A percentile compares a stretch with the other conserved stretches of the same genome.
phyloP scores from a whole-genome alignment of 1,140 invertebrate genomes.

The Danaus melanippus region DNA sequence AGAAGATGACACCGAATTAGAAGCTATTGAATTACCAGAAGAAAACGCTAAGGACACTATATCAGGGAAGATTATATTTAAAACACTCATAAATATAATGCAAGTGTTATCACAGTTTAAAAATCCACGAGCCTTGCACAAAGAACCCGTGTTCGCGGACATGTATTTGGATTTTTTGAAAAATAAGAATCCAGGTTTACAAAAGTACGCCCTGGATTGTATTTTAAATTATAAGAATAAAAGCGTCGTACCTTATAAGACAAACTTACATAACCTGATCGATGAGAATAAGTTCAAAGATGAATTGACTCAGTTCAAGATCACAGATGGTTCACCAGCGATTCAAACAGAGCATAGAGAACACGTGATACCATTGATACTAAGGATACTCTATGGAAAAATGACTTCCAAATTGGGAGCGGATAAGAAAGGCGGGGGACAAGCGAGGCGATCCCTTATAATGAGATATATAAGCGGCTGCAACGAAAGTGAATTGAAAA shows the following conservation, averaged over 20 bases:
- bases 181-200: conserved; percentile 83
- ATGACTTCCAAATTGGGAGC: conserved; percentile 85
- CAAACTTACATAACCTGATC: conserved; percentile 82
- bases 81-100: conserved; percentile 81
- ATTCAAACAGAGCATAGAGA: conserved; percentile 82
- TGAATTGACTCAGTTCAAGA: conserved; percentile 84
- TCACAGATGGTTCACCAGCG: conserved; percentile 78
- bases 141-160: conserved; percentile 81
- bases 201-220: conserved; percentile 89
- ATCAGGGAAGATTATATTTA: conserved; percentile 70
- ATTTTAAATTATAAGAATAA: conserved; percentile 88
- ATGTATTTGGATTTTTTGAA: conserved; percentile 86
- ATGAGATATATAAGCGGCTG: conserved; percentile 89
- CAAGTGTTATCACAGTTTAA: conserved; percentile 84
- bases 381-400: conserved; percentile 92
- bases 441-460: conserved; percentile 81
- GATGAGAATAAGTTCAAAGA: conserved; percentile 91
- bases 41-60: conserved; percentile 48
- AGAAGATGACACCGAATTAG: conserved; percentile 20
- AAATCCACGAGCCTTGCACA: conserved; percentile 85
- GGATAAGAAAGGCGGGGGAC: conserved; percentile 80
- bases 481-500: conserved; percentile 81
- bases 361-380: conserved; percentile 84
- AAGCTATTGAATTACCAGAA: conserved; percentile 21
- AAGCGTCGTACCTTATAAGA: conserved; percentile 81